These are phyloP conservation scores for Cataglyphis cursor DNA, from an alignment of 2,888 invertebrate genomes.

Conservation along the genomic window DNA sequence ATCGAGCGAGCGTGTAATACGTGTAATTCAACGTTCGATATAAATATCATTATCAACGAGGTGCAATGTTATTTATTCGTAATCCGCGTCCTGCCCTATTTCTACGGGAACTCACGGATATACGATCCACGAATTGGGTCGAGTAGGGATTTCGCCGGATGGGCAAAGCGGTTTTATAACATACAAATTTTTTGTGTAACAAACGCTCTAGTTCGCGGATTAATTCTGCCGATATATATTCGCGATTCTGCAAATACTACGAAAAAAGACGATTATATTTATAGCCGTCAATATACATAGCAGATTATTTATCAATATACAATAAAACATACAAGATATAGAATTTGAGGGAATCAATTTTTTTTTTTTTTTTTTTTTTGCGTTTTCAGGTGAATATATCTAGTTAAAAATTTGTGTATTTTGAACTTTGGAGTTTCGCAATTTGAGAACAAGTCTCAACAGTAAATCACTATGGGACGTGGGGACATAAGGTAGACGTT, in stretches of 20 bases:
- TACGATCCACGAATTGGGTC: slow-evolving; percentile 35
- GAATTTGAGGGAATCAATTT: not conserved
- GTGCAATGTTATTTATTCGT: slow-evolving; percentile 45
- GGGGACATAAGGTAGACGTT: slow-evolving; percentile 23
- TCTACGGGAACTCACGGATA: not conserved
- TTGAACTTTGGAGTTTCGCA: slow-evolving; percentile 21
- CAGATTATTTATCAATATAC: not conserved
- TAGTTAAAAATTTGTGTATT: slow-evolving; percentile 15
- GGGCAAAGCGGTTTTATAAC: slow-evolving; percentile 31
- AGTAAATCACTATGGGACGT: slow-evolving; percentile 7
- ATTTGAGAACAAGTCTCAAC: slow-evolving; percentile 37
- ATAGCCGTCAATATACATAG: not conserved
- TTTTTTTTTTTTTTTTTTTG: not conserved
- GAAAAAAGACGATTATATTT: not conserved
- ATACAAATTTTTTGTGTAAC: slow-evolving; percentile 23
- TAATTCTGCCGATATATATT: slow-evolving; percentile 18
- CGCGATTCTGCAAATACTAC: not conserved
- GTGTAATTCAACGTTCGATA: slow-evolving; percentile 40
- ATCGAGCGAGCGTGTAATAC: slow-evolving; percentile 12
- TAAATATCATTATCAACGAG: slow-evolving; percentile 35
- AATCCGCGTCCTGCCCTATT: not conserved
- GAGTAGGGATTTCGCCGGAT: slow-evolving; percentile 32
- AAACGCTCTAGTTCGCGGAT: not conserved
- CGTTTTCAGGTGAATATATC: not conserved
- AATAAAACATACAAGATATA: not conserved